A percentile compares a stretch with the other conserved stretches of the same genome.
These are phyloP conservation scores for Oenanthe melanoleuca DNA, from an alignment of 2,113 vertebrate genomes.

Conservation along the genomic window DNA sequence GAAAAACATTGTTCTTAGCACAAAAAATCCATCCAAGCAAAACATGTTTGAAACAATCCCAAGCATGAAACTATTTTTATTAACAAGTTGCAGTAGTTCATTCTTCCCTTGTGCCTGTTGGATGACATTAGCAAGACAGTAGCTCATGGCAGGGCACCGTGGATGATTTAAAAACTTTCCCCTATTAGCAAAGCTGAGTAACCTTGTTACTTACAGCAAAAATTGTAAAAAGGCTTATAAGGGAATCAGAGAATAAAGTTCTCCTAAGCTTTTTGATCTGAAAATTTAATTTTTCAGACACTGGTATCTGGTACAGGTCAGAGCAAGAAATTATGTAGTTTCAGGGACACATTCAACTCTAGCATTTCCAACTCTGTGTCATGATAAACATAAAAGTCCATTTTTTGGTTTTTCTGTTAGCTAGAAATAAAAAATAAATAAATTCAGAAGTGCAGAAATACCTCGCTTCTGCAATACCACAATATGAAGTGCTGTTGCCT, in stretches of 20 bases:
- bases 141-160: background rate
- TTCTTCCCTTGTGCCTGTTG: background rate
- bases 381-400: background rate
- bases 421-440: background rate
- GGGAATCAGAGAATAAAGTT: background rate
- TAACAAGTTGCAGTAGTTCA: background rate
- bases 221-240: background rate
- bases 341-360: background rate
- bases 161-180: background rate
- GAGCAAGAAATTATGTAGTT: background rate
- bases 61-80: conserved; percentile 15
- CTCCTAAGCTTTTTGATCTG: background rate
- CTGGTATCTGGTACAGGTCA: background rate
- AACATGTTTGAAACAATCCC: conserved; percentile 7
- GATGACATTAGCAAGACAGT: conserved; percentile 17
- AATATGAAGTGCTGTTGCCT: background rate
- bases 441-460: background rate
- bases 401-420: background rate
- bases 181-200: background rate
- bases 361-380: background rate
- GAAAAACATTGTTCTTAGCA: conserved; percentile 1
- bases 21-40: background rate
- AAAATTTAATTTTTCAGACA: background rate
- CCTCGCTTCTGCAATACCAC: background rate
- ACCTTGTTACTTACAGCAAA: background rate